Percentiles rank a stretch among this genome's conserved stretches.
These are phyloP conservation scores for Crotalus viridis DNA, from an alignment of 2,113 vertebrate genomes.

Conservation along the genomic window DNA sequence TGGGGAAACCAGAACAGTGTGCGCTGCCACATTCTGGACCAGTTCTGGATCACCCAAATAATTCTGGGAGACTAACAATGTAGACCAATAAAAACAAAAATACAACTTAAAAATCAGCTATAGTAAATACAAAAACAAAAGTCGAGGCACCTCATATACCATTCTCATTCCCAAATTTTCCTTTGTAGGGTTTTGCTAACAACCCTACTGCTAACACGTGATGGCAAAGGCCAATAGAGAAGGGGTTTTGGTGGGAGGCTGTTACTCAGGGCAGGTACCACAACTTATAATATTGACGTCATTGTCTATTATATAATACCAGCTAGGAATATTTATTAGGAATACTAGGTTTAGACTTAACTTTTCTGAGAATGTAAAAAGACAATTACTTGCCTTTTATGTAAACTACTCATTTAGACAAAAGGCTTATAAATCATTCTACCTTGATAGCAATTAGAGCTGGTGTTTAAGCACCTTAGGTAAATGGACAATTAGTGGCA, in stretches of 20 bases:
- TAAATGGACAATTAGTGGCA: slow-evolving; percentile 46
- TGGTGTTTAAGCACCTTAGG: slow-evolving; percentile 39
- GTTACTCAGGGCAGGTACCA: background rate
- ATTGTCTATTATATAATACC: background rate
- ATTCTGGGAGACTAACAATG: background rate
- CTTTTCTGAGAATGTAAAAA: background rate
- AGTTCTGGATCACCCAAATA: background rate
- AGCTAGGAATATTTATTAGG: background rate
- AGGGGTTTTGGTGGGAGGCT: background rate
- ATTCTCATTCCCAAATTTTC: background rate
- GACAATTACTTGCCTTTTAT: background rate
- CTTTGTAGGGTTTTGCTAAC: background rate
- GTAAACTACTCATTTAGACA: slow-evolving; percentile 27
- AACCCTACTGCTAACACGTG: background rate
- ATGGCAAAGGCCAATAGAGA: background rate
- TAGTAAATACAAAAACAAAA: background rate
- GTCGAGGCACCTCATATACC: background rate
- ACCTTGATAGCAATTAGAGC: slow-evolving; percentile 47
- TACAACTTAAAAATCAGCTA: background rate
- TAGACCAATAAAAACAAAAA: background rate
- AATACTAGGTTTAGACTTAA: background rate
- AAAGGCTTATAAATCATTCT: slow-evolving; percentile 40
- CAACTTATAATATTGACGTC: background rate
- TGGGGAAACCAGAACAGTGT: background rate
- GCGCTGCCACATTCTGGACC: background rate